Conservation (phyloP, 2,113 vertebrate genomes). For the Progne subis region DNA sequence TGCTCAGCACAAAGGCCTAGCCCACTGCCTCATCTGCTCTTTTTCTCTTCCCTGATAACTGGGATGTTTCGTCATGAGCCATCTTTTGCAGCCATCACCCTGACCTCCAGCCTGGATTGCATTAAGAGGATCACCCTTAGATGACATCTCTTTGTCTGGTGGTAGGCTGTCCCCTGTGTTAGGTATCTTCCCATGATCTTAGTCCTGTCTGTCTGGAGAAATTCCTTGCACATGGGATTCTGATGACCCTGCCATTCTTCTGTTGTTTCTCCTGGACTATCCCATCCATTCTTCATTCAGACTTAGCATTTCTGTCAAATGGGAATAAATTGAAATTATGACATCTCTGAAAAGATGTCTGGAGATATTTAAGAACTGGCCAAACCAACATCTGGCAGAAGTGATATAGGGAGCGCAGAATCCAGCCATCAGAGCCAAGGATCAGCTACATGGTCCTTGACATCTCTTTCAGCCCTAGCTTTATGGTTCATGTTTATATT, state of each 20-base stretch:
- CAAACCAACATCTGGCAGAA: background rate
- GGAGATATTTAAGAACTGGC: background rate
- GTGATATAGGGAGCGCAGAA: background rate
- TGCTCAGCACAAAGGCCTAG: background rate
- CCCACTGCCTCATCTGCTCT: background rate
- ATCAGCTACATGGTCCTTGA: background rate
- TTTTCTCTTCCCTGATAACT: background rate
- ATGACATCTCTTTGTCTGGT: background rate
- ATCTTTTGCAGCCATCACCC: background rate
- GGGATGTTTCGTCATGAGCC: background rate
- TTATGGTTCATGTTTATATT: background rate
- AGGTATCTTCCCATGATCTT: background rate
- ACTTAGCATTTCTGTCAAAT: background rate
- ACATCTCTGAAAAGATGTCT: background rate
- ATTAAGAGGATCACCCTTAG: background rate
- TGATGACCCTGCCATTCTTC: background rate
- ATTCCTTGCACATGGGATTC: background rate
- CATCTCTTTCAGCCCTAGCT: background rate
- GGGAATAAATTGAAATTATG: background rate
- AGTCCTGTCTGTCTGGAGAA: background rate
- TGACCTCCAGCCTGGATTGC: background rate
- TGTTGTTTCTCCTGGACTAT: background rate
- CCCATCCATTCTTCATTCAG: background rate
- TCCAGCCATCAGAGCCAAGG: background rate
- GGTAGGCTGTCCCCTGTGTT: background rate